A percentile compares a stretch with the other conserved stretches of the same genome.
These are phyloP conservation scores for Oscheius sp. DNA, from an alignment of 1,140 invertebrate genomes.

Conservation along the genomic window DNA sequence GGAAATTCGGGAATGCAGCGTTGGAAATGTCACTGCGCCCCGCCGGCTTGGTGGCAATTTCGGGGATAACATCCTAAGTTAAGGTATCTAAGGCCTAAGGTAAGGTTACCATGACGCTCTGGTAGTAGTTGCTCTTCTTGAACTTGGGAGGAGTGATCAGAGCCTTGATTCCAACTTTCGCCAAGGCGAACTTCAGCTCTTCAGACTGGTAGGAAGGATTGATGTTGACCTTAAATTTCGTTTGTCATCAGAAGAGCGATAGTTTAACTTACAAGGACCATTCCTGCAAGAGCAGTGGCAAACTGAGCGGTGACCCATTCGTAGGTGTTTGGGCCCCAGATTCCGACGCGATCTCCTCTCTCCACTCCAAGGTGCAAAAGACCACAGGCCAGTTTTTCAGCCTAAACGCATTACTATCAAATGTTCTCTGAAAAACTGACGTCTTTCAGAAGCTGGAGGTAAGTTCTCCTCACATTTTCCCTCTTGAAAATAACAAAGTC, in stretches of 20 bases:
- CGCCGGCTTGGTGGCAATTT: constrained; percentile 40
- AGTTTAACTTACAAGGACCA: constrained; percentile 70
- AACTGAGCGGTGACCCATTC: constrained; percentile 79
- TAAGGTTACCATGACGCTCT: constrained; percentile 28
- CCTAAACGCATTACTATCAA: constrained; percentile 62
- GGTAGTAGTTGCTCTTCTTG: constrained; percentile 59
- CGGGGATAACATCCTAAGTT: constrained; percentile 49
- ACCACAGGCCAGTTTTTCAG: constrained; percentile 77
- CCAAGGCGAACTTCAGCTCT: constrained; percentile 77
- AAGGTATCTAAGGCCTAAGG: neutral
- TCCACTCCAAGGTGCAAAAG: constrained; percentile 74
- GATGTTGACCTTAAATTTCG: constrained; percentile 67
- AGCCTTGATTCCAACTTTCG: constrained; percentile 66
- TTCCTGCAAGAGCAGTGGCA: constrained; percentile 76
- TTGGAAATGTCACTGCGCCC: constrained; percentile 46
- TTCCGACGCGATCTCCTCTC: constrained; percentile 77
- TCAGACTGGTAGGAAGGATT: constrained; percentile 77
- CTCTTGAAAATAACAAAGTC: constrained; percentile 58
- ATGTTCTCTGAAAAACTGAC: constrained; percentile 29
- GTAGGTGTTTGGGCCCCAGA: constrained; percentile 81
- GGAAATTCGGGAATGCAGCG: constrained; percentile 51
- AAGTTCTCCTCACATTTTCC: constrained; percentile 55
- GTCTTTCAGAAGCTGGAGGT: constrained; percentile 51
- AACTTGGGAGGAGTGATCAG: constrained; percentile 54
- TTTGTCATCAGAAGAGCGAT: neutral